Base-by-base conservation (phyloP, 2,797 vertebrate species). In the Pangasius macronema region DNA sequence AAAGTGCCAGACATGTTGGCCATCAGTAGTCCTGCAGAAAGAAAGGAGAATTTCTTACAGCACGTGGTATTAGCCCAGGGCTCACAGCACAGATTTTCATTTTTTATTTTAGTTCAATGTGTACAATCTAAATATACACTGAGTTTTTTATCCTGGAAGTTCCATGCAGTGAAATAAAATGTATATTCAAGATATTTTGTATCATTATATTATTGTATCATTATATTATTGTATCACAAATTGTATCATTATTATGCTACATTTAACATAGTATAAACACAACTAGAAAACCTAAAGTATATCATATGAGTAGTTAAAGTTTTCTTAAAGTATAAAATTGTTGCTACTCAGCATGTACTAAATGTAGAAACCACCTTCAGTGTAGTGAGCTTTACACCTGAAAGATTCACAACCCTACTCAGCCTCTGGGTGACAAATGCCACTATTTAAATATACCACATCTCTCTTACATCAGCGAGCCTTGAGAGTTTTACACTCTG, bases 1-100 rank as follows among this genome's bases (percentile, higher is more conserved):
- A 87, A 65, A n/a, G 85, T 20, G 59, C 51, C 36, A 42, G 89
- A 86, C 13, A 30, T 42, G 51, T 88, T 88, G 24, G 82, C 51
- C 87, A 59, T 70, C 46, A 20, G n/a, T 67, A 49, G 63, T 59
- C 53, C 77, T 80, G 53, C 55, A 36, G 55, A 80, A 39, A 59
- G 63, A 68, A 82, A 65, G 14, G 59, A 9, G 61, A 67, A 67
- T 30, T 46, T 49, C 39, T 65, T 46, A 82, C 7, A 65, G 14
- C 20, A 30, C n/a, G 4, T 77, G 20, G 3, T n/a, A 77, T 24
- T 73, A 39, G 70, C 27, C 27, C 24, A 77, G 6, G 2, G 18
- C 22, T 46, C 39, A 53, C 13, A 76, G 46, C 46, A 30, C 53
- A 59, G 27, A 76, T 30, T 76, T 76, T n/a, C 2, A 8, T 36